phyloP scores from a whole-genome alignment of 2,888 invertebrate species.

The Operophtera brumata region DNA sequence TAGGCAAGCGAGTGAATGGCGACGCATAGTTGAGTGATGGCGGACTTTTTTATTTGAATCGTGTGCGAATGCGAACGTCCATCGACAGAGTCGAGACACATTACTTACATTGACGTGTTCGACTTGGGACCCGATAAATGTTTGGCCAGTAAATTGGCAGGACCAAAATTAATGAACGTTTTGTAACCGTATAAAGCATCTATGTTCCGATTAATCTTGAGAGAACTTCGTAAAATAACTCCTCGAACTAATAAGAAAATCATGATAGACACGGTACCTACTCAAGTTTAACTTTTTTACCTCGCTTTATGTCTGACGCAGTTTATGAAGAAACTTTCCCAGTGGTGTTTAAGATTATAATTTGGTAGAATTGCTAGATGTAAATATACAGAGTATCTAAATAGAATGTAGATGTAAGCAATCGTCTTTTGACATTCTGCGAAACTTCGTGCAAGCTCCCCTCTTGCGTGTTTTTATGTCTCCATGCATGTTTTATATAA shows the following conservation, averaged over 20 bases:
- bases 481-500: conserved; percentile 41
- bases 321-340: conserved; percentile 28
- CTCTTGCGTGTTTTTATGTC: conserved; percentile 35
- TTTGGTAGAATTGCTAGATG: conserved; percentile 20
- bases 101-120: conserved; percentile 46
- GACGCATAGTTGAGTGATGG: conserved; percentile 80
- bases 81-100: conserved; percentile 49
- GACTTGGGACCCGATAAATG: conserved; percentile 38
- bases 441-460: conserved; percentile 27
- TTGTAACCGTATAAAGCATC: conserved; percentile 14
- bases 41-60: conserved; percentile 81
- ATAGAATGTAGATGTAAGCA: conserved; percentile 28
- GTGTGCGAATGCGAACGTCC: conserved; percentile 75
- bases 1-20: conserved; percentile 74
- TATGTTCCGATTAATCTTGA: conserved; percentile 22
- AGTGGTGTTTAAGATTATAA: conserved; percentile 25
- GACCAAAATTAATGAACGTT: conserved; percentile 30
- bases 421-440: conserved; percentile 28
- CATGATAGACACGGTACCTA: conserved; percentile 21
- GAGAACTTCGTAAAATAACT: conserved; percentile 17
- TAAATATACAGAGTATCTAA: conserved; percentile 6
- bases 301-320: conserved; percentile 21
- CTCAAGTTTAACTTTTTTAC: conserved; percentile 25
- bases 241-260: conserved; percentile 23
- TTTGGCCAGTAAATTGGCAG: conserved; percentile 35